Evolutionary conservation across 2,113 vertebrate species (phyloP).

Genomic region (Lophotis ruficrista): DNA sequence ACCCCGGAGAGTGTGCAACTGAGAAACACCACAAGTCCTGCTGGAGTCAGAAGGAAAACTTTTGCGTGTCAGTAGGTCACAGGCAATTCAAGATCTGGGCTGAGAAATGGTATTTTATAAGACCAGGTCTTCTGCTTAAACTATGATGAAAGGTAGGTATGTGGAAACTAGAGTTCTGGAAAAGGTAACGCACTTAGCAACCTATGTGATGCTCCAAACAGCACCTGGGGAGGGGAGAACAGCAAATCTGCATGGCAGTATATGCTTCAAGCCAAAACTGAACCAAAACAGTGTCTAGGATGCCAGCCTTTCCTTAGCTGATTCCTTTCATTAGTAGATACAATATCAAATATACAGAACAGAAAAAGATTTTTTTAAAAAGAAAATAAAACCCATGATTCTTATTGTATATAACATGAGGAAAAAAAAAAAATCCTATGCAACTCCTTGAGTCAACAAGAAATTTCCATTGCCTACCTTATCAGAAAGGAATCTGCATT

Average conservation of each 20-base stretch:
- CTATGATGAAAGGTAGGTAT: background rate
- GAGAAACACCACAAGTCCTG: background rate
- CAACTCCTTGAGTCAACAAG: background rate
- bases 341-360: background rate
- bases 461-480: background rate
- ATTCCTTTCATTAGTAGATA: background rate
- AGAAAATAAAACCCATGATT: background rate
- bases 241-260: background rate
- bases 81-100: background rate
- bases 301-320: background rate
- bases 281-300: background rate
- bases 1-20: background rate
- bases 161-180: background rate
- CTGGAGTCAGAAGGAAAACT: background rate
- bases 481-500: background rate
- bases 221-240: background rate
- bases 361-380: background rate
- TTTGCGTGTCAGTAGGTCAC: background rate
- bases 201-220: background rate
- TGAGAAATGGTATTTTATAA: background rate
- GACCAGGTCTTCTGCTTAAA: background rate
- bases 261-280: background rate
- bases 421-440: background rate
- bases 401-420: background rate
- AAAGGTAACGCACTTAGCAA: background rate